Base-by-base conservation (phyloP, 2,113 vertebrate species). In the Sminthopsis crassicaudata region DNA sequence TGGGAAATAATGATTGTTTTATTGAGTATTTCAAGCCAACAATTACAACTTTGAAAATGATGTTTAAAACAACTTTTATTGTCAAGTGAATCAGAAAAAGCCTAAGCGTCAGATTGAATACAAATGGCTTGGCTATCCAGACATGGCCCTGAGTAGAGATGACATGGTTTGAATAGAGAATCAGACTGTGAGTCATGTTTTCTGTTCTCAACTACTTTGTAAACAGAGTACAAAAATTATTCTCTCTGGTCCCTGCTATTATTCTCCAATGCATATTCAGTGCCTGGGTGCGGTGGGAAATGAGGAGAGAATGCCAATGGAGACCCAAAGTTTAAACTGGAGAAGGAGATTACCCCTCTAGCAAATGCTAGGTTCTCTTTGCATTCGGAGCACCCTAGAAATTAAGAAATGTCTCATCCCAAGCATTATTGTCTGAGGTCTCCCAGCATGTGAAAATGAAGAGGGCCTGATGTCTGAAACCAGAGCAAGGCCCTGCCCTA, bases 41-140 rank as follows among this genome's bases (percentile, higher is more conserved):
- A 94, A 93, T 97, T 98, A 95, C 91, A 91, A 93, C 36, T 96
- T 94, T 67, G 90, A 95, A 97, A 97, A 97, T 93, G 97, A 95
- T 89, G 27, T 11, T 89, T 96, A 95, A 96, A 96, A 96, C 52
- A 96, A 96, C 90, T 50, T 0, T 96, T 96, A 52, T 93, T 93
- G 95, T 96, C 91, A 88, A 95, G 93, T 96, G 88, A 95, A 92
- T 94, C 90, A 91, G 95, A 91, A 95, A 97, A 94, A 23, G 0
- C 92, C 91, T 3, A 53, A 91, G 93, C 48, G 27, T 51, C 93
- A 92, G 46, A 52, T 90, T 97, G 96, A 96, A 96, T 91, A 76
- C 24, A 94, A 92, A 94, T 94, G 89, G 94, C 55, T 22, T 84
- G 92, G 94, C 90, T 92, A 96, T 55, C 30, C 94, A 96, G 91